Conservation (phyloP, 2,113 vertebrate species). For the Calonectris borealis region DNA sequence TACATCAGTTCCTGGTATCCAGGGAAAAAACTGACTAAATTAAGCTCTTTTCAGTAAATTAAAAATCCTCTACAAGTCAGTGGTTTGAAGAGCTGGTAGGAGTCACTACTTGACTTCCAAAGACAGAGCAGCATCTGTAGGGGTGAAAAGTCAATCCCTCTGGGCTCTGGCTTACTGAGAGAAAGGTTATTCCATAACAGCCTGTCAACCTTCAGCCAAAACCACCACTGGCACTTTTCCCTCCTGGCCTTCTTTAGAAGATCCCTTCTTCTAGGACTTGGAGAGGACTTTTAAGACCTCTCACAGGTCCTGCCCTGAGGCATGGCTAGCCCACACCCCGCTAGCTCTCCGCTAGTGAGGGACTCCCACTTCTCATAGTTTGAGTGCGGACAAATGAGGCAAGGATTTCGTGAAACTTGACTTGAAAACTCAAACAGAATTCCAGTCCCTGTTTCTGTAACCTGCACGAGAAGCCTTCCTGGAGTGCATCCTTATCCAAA, state of each 20-base stretch:
- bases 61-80: not conserved
- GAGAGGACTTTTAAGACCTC: not conserved
- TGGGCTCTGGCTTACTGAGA: slow-evolving; percentile 8
- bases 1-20: not conserved
- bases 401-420: not conserved
- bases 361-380: not conserved
- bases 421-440: not conserved
- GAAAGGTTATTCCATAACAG: slow-evolving; percentile 15
- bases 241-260: not conserved
- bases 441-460: not conserved
- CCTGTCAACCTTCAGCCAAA: slow-evolving; percentile 8
- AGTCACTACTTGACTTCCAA: not conserved
- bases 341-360: not conserved
- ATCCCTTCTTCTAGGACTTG: not conserved
- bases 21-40: not conserved
- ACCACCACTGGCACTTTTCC: not conserved
- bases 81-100: not conserved
- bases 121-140: not conserved
- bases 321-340: not conserved
- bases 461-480: not conserved
- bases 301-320: not conserved
- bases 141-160: not conserved
- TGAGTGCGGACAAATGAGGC: not conserved
- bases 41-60: slow-evolving; percentile 15
- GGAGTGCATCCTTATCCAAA: not conserved